These are phyloP conservation scores for Pachliopta kotzebuea DNA, from an alignment of 2,888 invertebrate genomes.

Conservation along the genomic window DNA sequence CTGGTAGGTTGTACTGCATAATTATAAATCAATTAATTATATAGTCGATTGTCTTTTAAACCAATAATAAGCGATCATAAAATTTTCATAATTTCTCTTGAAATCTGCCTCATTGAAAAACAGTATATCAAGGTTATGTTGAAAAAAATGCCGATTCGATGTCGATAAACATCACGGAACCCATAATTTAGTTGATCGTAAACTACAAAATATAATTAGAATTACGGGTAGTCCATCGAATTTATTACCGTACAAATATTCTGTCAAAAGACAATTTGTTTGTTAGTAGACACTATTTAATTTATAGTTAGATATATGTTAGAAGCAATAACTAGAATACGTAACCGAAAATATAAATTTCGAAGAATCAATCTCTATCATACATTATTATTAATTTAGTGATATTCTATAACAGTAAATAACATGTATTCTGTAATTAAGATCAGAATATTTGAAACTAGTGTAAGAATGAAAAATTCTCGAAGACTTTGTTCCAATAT, in stretches of 20 bases:
- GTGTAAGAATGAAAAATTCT: too few species aligned
- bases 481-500: background rate
- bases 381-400: too few species aligned
- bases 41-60: conserved; percentile 39
- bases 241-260: conserved; percentile 7
- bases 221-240: conserved; percentile 13
- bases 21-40: conserved; percentile 25
- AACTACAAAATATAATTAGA: conserved; percentile 28
- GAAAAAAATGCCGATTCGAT: conserved; percentile 22
- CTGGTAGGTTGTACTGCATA: conserved; percentile 3
- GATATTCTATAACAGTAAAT: too few species aligned
- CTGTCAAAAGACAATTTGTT: conserved; percentile 14
- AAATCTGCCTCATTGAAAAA: conserved; percentile 33
- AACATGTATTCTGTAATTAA: too few species aligned
- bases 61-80: conserved; percentile 45
- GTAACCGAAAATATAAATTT: too few species aligned
- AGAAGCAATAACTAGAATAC: too few species aligned
- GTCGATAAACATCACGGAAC: conserved; percentile 20
- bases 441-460: too few species aligned
- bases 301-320: too few species aligned
- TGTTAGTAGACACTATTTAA: background rate
- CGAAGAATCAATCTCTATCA: too few species aligned
- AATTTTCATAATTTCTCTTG: conserved; percentile 45
- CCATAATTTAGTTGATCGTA: conserved; percentile 23
- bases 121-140: conserved; percentile 26